Conservation (phyloP, 2,888 invertebrate genomes). For the Ephialtes manifestator region DNA sequence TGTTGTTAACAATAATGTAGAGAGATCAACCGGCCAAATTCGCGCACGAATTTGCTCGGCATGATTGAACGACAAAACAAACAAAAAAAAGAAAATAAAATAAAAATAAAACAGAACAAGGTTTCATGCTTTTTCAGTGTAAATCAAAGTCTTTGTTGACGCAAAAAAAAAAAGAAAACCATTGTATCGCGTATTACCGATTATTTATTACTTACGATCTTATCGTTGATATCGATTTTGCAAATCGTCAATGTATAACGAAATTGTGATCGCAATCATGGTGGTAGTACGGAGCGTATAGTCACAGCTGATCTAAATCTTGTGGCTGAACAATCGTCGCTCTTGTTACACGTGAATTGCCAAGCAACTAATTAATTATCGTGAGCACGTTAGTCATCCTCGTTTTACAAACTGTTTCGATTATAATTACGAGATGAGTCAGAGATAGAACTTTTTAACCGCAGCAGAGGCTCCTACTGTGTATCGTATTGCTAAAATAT, state of each 20-base stretch:
- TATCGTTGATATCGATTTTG: constrained; percentile 42
- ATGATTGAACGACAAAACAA: constrained; percentile 56
- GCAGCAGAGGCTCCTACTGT: constrained; percentile 67
- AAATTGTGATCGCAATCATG: constrained; percentile 54
- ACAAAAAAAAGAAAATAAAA: too few relatives aligned
- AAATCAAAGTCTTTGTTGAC: constrained; percentile 48
- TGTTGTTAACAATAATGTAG: constrained; percentile 82
- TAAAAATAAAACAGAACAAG: constrained; percentile 39
- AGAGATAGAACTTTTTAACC: constrained; percentile 62
- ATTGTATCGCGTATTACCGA: constrained; percentile 39
- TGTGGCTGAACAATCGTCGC: constrained; percentile 35
- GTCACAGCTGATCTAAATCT: constrained; percentile 17
- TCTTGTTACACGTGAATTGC: constrained; percentile 52
- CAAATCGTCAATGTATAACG: constrained; percentile 48
- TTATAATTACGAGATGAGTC: constrained; percentile 42
- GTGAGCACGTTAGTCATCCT: constrained; percentile 48
- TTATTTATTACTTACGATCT: constrained; percentile 36
- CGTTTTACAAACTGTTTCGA: constrained; percentile 50
- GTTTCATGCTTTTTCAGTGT: constrained; percentile 53
- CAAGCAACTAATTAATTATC: constrained; percentile 52
- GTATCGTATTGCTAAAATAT: constrained; percentile 66
- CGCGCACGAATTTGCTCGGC: constrained; percentile 69
- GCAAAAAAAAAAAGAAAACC: constrained; percentile 38
- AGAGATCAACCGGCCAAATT: constrained; percentile 64
- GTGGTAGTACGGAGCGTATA: neutral